phyloP scores from a whole-genome alignment of 2,888 invertebrate genomes.

The Rhagophthalmus giganteus region DNA sequence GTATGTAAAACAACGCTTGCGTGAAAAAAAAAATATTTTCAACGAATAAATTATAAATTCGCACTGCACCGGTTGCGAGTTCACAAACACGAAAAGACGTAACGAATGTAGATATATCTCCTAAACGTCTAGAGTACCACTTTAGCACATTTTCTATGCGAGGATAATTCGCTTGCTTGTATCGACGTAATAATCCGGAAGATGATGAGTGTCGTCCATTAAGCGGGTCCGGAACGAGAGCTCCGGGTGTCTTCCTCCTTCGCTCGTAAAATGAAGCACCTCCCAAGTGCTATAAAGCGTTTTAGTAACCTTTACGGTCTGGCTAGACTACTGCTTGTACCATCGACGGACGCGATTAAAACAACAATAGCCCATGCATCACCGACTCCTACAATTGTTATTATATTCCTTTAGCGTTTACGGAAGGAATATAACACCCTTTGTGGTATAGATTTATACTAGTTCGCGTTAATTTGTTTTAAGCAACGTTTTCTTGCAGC shows the following conservation, averaged over 20 bases:
- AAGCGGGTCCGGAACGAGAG: conserved; percentile 34
- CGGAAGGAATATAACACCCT: too few relatives aligned
- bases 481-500: too few relatives aligned
- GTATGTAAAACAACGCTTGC: conserved; percentile 63
- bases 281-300: conserved; percentile 38
- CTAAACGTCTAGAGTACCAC: conserved; percentile 8
- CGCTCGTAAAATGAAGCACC: conserved; percentile 36
- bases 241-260: conserved; percentile 33
- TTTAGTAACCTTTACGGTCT: conserved; percentile 37
- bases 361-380: conserved; percentile 19
- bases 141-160: conserved; percentile 14
- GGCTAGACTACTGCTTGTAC: conserved; percentile 28
- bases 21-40: neutral
- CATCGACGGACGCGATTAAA: conserved; percentile 26
- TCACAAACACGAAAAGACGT: conserved; percentile 1
- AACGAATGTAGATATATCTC: conserved; percentile 2
- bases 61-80: conserved; percentile 23
- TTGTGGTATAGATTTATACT: too few relatives aligned
- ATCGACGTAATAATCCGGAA: conserved; percentile 32
- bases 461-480: too few relatives aligned
- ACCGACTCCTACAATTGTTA: conserved; percentile 12
- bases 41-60: conserved; percentile 15
- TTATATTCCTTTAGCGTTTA: neutral
- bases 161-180: conserved; percentile 35
- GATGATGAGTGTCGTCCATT: conserved; percentile 35